Base-by-base conservation (phyloP, 2,113 vertebrate genomes). In the Elephas maximus region DNA sequence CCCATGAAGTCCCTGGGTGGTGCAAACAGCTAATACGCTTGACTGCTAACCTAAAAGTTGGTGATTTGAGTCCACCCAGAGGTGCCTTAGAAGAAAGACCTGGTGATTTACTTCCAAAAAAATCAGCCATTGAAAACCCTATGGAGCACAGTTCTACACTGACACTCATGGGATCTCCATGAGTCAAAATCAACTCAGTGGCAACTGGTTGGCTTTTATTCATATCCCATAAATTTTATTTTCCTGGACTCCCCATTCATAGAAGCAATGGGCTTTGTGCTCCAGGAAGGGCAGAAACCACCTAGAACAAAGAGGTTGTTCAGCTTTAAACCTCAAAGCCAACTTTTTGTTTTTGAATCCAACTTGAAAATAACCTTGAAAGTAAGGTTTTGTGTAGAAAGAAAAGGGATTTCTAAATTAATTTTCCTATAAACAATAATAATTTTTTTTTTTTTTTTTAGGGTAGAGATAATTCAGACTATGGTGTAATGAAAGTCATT, bases 341-440 rank as follows among this genome's bases (percentile, higher is more conserved):
- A 60, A 23, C 28, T 78, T 96, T 33, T 83, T 93, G n/a, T 67
- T 87, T 92, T 79, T 5, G 8, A 90, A 53, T 80, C 33, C 15
- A 30, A 83, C 30, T 69, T 69, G 41, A 62, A 82, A 91, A 78
- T 2, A 45, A n/a, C 62, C 90, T 88, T 86, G n/a, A 77, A 76
- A 74, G 41, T 80, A 80, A 93, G 14, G 37, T 77, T 92, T 89
- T 93, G 41, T 62, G 33, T 20, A 73, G 65, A 71, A 93, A 90
- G 26, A 73, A 86, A 77, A 88, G 11, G 30, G 15, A 28, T 62
- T 73, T 91, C 45, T 82, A 88, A 73, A 45, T 88, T 81, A 23
- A 48, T 77, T 87, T 95, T 23, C 73, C 77, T 76, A 33, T 76
- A n/a, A 88, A 44, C 26, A 76, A 30, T 12, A 37, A 37, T 37